phyloP scores from a whole-genome alignment of 2,797 vertebrate species.

The Pelodytes ibericus region DNA sequence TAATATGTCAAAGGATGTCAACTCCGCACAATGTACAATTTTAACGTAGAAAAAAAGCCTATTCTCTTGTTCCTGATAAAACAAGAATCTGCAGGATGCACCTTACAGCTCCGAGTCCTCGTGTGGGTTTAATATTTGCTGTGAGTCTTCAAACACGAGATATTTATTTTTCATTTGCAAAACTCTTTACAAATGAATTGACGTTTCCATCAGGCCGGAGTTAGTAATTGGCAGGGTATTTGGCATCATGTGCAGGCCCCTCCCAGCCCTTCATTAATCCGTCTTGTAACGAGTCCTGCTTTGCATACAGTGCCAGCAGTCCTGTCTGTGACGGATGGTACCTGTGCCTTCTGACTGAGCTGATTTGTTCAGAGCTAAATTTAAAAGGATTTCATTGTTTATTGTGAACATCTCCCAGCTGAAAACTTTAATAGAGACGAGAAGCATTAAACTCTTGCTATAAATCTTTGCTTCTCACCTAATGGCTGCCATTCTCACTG shows the following conservation, averaged over 20 bases:
- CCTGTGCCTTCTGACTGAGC: constrained; percentile 7
- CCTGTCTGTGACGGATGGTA: constrained; percentile 1
- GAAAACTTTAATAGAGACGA: constrained; percentile 23
- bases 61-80: too few relatives aligned
- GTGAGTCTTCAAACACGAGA: not conserved
- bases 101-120: not conserved
- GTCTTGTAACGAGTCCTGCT: not conserved
- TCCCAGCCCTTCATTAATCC: constrained; percentile 3
- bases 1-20: too few relatives aligned
- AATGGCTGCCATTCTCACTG: too few relatives aligned
- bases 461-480: too few relatives aligned
- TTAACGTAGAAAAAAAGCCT: too few relatives aligned
- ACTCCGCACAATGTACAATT: too few relatives aligned
- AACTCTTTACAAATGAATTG: constrained; percentile 9
- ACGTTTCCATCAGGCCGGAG: not conserved
- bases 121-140: not conserved
- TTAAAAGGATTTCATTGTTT: constrained; percentile 16
- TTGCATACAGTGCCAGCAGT: constrained; percentile 10
- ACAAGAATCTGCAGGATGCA: not conserved
- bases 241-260: not conserved
- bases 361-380: constrained; percentile 3
- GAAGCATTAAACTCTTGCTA: not conserved
- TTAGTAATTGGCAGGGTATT: constrained; percentile 15
- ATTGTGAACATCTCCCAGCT: not conserved
- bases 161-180: not conserved